A percentile compares a stretch with the other conserved stretches of the same genome.
Conservation (phyloP, 1,140 invertebrate species). For the Drosophila pachea region DNA sequence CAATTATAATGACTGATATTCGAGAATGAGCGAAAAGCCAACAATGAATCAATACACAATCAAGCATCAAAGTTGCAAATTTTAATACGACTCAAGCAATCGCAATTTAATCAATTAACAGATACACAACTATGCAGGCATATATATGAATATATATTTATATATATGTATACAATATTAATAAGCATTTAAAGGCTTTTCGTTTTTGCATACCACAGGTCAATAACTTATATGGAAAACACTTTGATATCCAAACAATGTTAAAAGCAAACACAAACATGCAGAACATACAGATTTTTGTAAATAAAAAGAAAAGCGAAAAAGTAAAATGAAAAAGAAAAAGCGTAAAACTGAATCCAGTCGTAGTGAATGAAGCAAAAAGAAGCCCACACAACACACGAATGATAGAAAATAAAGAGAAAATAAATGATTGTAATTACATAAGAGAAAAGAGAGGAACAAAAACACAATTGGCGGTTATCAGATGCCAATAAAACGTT, state of each 20-base stretch:
- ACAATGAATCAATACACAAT: background rate
- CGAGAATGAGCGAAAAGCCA: slow-evolving; percentile 15
- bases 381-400: slow-evolving; percentile 21
- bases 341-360: slow-evolving; percentile 33
- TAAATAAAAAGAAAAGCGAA: slow-evolving; percentile 51
- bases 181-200: slow-evolving; percentile 41
- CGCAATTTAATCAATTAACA: slow-evolving; percentile 32
- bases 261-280: slow-evolving; percentile 34
- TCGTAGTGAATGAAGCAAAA: slow-evolving; percentile 52
- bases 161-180: slow-evolving; percentile 28
- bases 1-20: slow-evolving; percentile 63
- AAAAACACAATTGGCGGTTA: slow-evolving; percentile 52
- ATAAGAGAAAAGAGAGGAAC: slow-evolving; percentile 28
- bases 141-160: no score
- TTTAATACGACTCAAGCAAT: background rate
- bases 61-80: background rate
- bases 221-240: slow-evolving; percentile 34
- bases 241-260: slow-evolving; percentile 59
- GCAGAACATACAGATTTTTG: slow-evolving; percentile 36
- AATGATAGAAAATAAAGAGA: slow-evolving; percentile 10
- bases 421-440: slow-evolving; percentile 74
- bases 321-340: slow-evolving; percentile 4
- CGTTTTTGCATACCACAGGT: slow-evolving; percentile 29
- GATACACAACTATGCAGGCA: no score
- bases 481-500: slow-evolving; percentile 58